Percentiles rank a stretch among this genome's conserved stretches.
Conservation (phyloP, 2,888 invertebrate genomes). For the Dermolepida albohirtum region DNA sequence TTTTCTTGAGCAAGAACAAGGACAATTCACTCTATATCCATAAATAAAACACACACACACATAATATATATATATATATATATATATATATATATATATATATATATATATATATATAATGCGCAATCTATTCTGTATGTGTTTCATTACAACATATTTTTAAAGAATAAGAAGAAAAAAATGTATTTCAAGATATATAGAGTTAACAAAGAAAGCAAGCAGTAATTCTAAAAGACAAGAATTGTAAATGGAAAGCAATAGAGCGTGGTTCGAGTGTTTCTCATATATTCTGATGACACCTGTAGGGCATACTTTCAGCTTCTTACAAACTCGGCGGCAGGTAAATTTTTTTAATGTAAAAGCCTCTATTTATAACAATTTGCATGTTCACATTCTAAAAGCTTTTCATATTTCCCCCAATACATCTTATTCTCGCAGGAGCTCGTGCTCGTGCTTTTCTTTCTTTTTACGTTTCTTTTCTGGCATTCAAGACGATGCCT, state of each 20-base stretch:
- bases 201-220: too few species aligned
- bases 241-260: constrained; percentile 9
- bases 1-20: too few species aligned
- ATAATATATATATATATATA: too few species aligned
- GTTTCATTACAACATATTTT: too few species aligned
- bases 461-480: background rate
- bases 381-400: constrained; percentile 25
- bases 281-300: background rate
- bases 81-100: too few species aligned
- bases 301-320: constrained; percentile 2
- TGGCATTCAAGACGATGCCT: background rate
- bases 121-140: too few species aligned
- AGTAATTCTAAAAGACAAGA: background rate
- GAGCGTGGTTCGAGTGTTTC: background rate
- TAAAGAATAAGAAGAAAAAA: too few species aligned
- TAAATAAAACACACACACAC: too few species aligned
- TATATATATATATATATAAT: too few species aligned
- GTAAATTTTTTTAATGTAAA: constrained; percentile 20
- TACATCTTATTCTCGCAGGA: background rate
- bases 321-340: constrained; percentile 13
- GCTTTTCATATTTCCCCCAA: background rate
- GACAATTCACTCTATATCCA: too few species aligned
- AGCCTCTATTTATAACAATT: constrained; percentile 29
- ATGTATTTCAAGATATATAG: too few species aligned
- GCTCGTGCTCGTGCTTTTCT: background rate